A percentile compares a stretch with the other conserved stretches of the same genome.
Evolutionary conservation across 2,113 vertebrate genomes (phyloP).

Genomic region (Megaptera novaeangliae): DNA sequence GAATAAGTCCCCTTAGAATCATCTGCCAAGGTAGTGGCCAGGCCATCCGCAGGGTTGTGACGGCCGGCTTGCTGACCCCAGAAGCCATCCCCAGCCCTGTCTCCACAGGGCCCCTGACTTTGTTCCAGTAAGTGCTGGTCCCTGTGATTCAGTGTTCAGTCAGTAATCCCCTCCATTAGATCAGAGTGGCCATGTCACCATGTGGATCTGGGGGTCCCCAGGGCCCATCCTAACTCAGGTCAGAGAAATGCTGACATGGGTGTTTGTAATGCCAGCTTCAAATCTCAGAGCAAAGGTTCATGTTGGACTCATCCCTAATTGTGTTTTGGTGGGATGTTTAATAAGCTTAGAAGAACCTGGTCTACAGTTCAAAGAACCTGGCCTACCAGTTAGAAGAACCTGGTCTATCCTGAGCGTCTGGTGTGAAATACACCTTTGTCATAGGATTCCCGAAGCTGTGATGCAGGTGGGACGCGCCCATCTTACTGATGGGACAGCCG

Average conservation of each 20-base stretch:
- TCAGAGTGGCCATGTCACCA: rapidly evolving
- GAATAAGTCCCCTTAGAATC: neutral
- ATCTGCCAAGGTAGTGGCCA: rapidly evolving
- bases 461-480: rapidly evolving
- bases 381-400: neutral
- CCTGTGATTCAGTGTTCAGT: rapidly evolving
- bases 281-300: rapidly evolving
- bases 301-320: rapidly evolving
- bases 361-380: no score
- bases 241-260: rapidly evolving
- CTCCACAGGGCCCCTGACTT: rapidly evolving
- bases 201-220: rapidly evolving
- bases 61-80: rapidly evolving
- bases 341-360: neutral
- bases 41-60: no score
- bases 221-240: rapidly evolving
- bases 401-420: rapidly evolving
- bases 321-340: neutral
- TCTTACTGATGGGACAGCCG: rapidly evolving
- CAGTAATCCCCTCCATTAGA: rapidly evolving
- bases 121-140: rapidly evolving
- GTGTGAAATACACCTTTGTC: rapidly evolving
- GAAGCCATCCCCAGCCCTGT: rapidly evolving
- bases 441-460: rapidly evolving
- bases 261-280: rapidly evolving